Base-by-base conservation (phyloP, 2,888 invertebrate species). In the Catonia carolina region DNA sequence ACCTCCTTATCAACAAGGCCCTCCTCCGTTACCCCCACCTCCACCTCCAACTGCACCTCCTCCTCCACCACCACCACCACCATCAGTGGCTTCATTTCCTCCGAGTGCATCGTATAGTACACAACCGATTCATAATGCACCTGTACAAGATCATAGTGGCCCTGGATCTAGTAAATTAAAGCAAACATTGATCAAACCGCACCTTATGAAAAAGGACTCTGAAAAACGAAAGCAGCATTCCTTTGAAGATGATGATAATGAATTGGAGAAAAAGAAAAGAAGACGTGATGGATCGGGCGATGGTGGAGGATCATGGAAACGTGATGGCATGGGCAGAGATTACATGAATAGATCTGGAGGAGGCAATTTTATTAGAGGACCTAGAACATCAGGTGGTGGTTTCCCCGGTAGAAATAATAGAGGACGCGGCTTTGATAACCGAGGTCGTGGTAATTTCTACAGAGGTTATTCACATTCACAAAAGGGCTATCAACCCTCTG, bases 381-480 rank as follows among this genome's bases (percentile, higher is more conserved):
- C 55, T 33, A 33, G 55, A 15, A 54, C 54, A 22, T 53, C 55
- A 5, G 20, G 55, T 27, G 47, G 36, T 23, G 39, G 23, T 15
- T 36, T 31, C 12, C 33, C 58, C 6, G 48, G 17, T n/a, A 35
- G 8, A 12, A 53, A 23, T 20, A 39, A 48, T 41, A 41, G 50
- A 37, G 58, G 58, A 17, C 20, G 15, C 12, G 50, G 27, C 4
- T 27, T 27, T 27, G 27, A 27, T 4, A 4, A 50, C 8, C 31
- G 59, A 42, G 37, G 55, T 2, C 27, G 56, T 7, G 42, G 59
- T 3, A 39, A 47, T 33, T 53, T 49, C 27, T 53, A 56, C 39
- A 51, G 57, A 23, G 51, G 58, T 1, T 37, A 41, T 35, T 37
- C 47, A 6, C 48, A 45, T 18, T 37, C 47, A 6, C 48, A 45